Conservation (phyloP, 2,113 vertebrate species). For the Anarrhichthys ocellatus region DNA sequence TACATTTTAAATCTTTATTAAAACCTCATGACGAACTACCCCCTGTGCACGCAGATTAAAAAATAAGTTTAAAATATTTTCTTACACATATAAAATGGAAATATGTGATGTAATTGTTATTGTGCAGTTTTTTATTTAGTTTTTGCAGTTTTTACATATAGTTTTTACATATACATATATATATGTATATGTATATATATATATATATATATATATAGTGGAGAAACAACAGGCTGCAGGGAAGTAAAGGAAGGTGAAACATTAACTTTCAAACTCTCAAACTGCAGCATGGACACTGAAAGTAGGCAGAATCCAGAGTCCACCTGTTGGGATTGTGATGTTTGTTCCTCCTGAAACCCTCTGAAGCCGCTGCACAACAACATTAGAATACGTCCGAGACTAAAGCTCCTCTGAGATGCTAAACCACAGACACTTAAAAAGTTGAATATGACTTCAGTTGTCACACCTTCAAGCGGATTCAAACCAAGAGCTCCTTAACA, state of each 20-base stretch:
- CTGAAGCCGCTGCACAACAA: too few relatives aligned
- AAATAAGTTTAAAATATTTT: background rate
- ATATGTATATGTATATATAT: too few relatives aligned
- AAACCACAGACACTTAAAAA: background rate
- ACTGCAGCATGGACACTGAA: background rate
- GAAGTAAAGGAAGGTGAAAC: too few relatives aligned
- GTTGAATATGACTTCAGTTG: background rate
- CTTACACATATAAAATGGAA: background rate
- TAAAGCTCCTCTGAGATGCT: too few relatives aligned
- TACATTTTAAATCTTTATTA: slow-evolving; percentile 49
- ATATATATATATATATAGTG: too few relatives aligned
- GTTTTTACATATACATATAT: too few relatives aligned
- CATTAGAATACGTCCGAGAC: too few relatives aligned
- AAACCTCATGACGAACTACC: slow-evolving; percentile 37
- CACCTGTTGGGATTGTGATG: too few relatives aligned
- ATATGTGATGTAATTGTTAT: background rate
- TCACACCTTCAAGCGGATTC: background rate
- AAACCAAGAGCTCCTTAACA: too few relatives aligned
- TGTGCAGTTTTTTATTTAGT: background rate
- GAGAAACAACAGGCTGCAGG: too few relatives aligned
- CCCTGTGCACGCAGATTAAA: slow-evolving; percentile 14
- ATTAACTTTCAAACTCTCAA: too few relatives aligned
- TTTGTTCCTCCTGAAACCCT: too few relatives aligned
- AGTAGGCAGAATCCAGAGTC: background rate
- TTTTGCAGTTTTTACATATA: background rate